phyloP scores from a whole-genome alignment of 2,888 invertebrate genomes.

The Camponotus fellah region DNA sequence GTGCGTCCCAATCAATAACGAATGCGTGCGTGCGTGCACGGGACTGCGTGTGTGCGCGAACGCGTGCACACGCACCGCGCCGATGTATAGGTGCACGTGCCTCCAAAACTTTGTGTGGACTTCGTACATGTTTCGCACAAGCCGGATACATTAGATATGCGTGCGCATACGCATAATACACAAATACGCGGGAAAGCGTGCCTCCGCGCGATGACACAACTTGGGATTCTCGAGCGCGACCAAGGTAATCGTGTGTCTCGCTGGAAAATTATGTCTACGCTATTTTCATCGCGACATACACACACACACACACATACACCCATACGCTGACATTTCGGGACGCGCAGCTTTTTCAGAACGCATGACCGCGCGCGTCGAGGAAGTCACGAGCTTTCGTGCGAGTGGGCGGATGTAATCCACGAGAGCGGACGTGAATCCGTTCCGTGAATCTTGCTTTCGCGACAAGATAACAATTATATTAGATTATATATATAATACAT shows the following conservation, averaged over 20 bases:
- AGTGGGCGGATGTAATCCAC: constrained; percentile 14
- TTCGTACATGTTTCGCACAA: constrained; percentile 66
- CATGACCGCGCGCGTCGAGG: constrained; percentile 17
- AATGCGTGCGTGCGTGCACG: constrained; percentile 76
- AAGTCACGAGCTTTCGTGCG: constrained; percentile 22
- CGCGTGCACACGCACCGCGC: constrained; percentile 52
- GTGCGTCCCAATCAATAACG: constrained; percentile 77
- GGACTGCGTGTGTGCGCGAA: constrained; percentile 42
- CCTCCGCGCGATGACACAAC: constrained; percentile 45
- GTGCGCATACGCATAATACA: constrained; percentile 39
- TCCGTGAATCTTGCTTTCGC: background rate
- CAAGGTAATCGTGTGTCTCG: constrained; percentile 59
- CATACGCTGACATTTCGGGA: constrained; percentile 31
- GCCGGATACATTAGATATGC: constrained; percentile 36
- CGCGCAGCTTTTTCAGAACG: constrained; percentile 34
- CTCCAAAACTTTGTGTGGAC: constrained; percentile 71
- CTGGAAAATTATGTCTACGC: constrained; percentile 42
- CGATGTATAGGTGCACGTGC: constrained; percentile 78
- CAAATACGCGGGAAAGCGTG: constrained; percentile 41
- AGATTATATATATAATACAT: too few relatives aligned
- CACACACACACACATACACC: background rate
- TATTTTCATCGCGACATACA: constrained; percentile 47
- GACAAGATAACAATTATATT: background rate
- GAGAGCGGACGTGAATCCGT: background rate
- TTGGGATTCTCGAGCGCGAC: constrained; percentile 39